A percentile compares a stretch with the other conserved stretches of the same genome.
phyloP scores from a whole-genome alignment of 2,888 invertebrate species.

The Pycnomerus fuliginosus region DNA sequence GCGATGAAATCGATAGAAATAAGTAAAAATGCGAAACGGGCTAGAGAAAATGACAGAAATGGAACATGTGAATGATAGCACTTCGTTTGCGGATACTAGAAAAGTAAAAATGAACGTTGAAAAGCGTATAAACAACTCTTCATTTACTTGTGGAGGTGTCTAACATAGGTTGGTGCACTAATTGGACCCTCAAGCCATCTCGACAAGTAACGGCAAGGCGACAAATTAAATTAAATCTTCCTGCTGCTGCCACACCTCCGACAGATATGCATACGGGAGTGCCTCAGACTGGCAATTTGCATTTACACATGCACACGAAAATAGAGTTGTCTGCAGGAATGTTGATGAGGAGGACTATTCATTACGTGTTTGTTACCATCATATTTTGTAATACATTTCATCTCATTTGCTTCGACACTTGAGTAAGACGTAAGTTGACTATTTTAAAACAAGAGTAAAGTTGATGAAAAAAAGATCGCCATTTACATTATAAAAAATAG shows the following conservation, averaged over 20 bases:
- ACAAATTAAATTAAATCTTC: constrained; percentile 34
- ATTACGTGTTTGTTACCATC: constrained; percentile 11
- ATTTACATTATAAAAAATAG: no score
- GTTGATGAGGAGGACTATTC: constrained; percentile 19
- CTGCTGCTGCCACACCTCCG: constrained; percentile 29
- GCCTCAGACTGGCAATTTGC: constrained; percentile 22
- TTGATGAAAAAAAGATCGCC: no score
- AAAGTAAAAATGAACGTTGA: constrained; percentile 7
- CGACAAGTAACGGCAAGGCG: constrained; percentile 25
- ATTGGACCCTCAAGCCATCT: constrained; percentile 8
- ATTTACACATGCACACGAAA: constrained; percentile 15
- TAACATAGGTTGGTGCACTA: not conserved
- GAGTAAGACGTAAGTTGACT: no score
- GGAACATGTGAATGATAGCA: not conserved
- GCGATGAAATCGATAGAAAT: no score
- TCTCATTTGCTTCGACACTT: constrained; percentile 7
- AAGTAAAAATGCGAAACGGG: no score
- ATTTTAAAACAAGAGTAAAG: no score
- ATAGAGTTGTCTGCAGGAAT: constrained; percentile 20
- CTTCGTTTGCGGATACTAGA: not conserved
- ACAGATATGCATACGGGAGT: constrained; percentile 23
- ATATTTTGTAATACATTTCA: constrained; percentile 10
- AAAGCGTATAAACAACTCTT: constrained; percentile 20
- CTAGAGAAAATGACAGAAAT: no score
- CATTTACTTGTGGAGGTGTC: constrained; percentile 4